Conservation (phyloP, 1,140 invertebrate genomes). For the Meloidogyne exigua region DNA sequence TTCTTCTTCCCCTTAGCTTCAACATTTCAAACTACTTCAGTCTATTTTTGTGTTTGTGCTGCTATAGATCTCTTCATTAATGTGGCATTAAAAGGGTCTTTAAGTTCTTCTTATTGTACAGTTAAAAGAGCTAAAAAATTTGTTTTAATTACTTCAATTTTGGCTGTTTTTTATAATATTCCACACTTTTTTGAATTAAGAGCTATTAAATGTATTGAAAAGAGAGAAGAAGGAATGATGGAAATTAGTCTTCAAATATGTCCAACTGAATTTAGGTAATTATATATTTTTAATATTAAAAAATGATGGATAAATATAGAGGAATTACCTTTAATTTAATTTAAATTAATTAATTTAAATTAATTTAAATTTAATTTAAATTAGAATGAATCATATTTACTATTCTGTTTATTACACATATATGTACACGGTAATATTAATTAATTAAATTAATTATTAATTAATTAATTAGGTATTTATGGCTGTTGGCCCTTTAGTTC, state of each 20-base stretch:
- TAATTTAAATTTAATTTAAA: neutral
- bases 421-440: slow-evolving; percentile 35
- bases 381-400: slow-evolving; percentile 53
- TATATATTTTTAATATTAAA: neutral
- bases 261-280: slow-evolving; percentile 48
- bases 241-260: slow-evolving; percentile 53
- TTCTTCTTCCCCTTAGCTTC: slow-evolving; percentile 60
- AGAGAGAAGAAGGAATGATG: slow-evolving; percentile 23
- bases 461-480: slow-evolving; percentile 51
- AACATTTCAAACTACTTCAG: slow-evolving; percentile 63
- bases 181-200: slow-evolving; percentile 60
- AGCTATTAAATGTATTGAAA: slow-evolving; percentile 40
- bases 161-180: slow-evolving; percentile 58
- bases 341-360: too few relatives aligned
- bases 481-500: slow-evolving; percentile 60
- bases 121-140: slow-evolving; percentile 56
- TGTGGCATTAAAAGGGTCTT: slow-evolving; percentile 51
- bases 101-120: slow-evolving; percentile 55
- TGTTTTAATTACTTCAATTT: slow-evolving; percentile 47
- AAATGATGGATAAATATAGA: too few relatives aligned
- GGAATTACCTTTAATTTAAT: too few relatives aligned
- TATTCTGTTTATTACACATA: slow-evolving; percentile 63
- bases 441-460: neutral
- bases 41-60: slow-evolving; percentile 63
- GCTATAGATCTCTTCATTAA: slow-evolving; percentile 61